Conservation (phyloP, 64 coral and sea anemone species). For the Actinia tenebrosa region DNA sequence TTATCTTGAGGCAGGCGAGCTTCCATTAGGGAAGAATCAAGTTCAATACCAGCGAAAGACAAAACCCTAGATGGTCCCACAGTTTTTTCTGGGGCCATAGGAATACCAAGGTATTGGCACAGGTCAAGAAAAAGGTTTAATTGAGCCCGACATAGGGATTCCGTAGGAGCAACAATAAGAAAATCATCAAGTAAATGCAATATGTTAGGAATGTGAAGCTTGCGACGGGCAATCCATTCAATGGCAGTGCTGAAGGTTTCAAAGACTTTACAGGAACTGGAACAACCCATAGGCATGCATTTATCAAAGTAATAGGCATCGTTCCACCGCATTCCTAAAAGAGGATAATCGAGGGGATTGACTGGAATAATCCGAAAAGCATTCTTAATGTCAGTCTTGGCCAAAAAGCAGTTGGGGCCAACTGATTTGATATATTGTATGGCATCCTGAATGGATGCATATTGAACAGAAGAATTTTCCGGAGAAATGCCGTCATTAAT, state of each 20-base stretch:
- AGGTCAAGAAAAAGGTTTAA: not conserved
- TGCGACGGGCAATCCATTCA: slow-evolving; percentile 44
- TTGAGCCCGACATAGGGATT: not conserved
- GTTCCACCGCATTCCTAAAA: slow-evolving; percentile 9
- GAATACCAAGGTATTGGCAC: slow-evolving; percentile 25
- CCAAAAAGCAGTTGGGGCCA: not conserved
- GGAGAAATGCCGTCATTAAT: slow-evolving; percentile 20
- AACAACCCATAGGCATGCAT: slow-evolving; percentile 43
- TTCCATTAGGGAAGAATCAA: not conserved
- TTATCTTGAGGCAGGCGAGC: not conserved
- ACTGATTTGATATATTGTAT: not conserved
- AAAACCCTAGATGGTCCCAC: not conserved
- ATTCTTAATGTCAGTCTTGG: slow-evolving; percentile 15
- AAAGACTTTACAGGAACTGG: slow-evolving; percentile 25
- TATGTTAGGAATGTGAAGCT: slow-evolving; percentile 15
- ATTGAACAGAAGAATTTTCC: slow-evolving; percentile 18
- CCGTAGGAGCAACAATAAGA: not conserved
- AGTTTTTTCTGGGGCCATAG: slow-evolving; percentile 42
- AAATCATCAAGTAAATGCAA: slow-evolving; percentile 35
- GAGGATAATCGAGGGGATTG: not conserved
- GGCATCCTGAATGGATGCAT: slow-evolving; percentile 13
- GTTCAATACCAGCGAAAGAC: not conserved
- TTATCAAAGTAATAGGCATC: slow-evolving; percentile 21
- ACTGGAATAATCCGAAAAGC: slow-evolving; percentile 6
- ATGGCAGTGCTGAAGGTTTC: slow-evolving; percentile 21